Evolutionary conservation across 1,140 invertebrate species (phyloP), one percentile per base, ranked within the genome.

Genomic region (Ptiloglossa arizonensis): DNA sequence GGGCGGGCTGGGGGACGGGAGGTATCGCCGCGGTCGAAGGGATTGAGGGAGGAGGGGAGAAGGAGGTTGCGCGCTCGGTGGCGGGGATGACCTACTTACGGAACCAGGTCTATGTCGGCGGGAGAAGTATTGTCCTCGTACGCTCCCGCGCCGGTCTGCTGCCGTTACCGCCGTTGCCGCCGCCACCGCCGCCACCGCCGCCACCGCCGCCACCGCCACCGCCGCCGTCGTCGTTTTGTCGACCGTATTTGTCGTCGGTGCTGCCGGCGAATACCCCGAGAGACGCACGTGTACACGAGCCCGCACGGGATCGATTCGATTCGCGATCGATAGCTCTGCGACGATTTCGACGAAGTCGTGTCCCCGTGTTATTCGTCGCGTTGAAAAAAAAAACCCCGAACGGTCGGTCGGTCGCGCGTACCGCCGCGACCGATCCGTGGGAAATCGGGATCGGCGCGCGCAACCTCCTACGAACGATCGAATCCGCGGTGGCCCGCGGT

Each of bases 1-100:
- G 87, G 9, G 54, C 9, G 64, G 35, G 57, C n/a, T n/a, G 79
- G 80, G 72, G 81, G 87, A 90, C 90, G 89, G 91, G 82, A 63
- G 79, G 80, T 80, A 79, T 60, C 68, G 75, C 76, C 76, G 82
- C 72, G 79, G 80, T 83, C 63, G 76, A 81, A 66, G 72, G 90
- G 90, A 90, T 88, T 90, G 91, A 88, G 89, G 92, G 90, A 63
- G 83, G 89, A 92, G 89, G 90, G 54, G 89, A 88, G 91, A 91
- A 89, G 89, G 91, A 85, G 90, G 90, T 82, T 82, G 85, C 84
- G 70, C 63, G 79, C 70, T 54, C 91, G 89, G 87, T 89, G 87
- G 93, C 87, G 90, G 93, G 92, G 93, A 91, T 94, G 94, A 92
- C 95, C 95, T 93, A 95, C 94, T 95, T 95, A 95, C 95, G 88